These are phyloP conservation scores for Lampris incognitus DNA, from an alignment of 2,113 vertebrate species.

Conservation along the genomic window DNA sequence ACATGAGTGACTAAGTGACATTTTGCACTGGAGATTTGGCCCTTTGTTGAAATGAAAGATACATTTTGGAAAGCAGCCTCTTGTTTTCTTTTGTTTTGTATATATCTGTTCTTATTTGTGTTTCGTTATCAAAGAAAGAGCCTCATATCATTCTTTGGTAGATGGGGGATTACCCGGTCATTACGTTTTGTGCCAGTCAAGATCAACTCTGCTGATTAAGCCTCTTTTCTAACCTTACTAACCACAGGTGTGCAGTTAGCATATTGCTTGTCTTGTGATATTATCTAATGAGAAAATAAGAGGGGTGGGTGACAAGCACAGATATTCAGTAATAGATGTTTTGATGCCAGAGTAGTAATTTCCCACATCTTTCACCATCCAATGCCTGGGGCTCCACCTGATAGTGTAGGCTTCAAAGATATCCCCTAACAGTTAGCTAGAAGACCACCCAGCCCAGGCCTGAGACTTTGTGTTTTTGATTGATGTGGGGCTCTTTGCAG, in stretches of 20 bases:
- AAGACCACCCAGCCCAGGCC: slow-evolving; percentile 40
- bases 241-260: too few species aligned
- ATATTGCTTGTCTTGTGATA: too few species aligned
- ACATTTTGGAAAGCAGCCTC: slow-evolving; percentile 82
- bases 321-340: too few species aligned
- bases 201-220: too few species aligned
- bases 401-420: slow-evolving; percentile 28
- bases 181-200: background rate
- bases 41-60: slow-evolving; percentile 47
- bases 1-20: slow-evolving; percentile 37
- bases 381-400: too few species aligned
- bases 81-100: slow-evolving; percentile 79
- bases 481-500: slow-evolving; percentile 86
- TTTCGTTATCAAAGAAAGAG: slow-evolving; percentile 81
- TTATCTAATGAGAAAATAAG: too few species aligned
- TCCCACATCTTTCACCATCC: too few species aligned
- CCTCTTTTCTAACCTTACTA: too few species aligned
- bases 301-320: too few species aligned
- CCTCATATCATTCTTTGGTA: slow-evolving; percentile 76
- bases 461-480: slow-evolving; percentile 59
- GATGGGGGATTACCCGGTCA: slow-evolving; percentile 18
- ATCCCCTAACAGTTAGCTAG: slow-evolving; percentile 30
- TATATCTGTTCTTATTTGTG: slow-evolving; percentile 81
- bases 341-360: too few species aligned
- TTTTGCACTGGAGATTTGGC: slow-evolving; percentile 61